Conservation (phyloP, 2,113 vertebrate genomes). For the Actenoides lindsayi region DNA sequence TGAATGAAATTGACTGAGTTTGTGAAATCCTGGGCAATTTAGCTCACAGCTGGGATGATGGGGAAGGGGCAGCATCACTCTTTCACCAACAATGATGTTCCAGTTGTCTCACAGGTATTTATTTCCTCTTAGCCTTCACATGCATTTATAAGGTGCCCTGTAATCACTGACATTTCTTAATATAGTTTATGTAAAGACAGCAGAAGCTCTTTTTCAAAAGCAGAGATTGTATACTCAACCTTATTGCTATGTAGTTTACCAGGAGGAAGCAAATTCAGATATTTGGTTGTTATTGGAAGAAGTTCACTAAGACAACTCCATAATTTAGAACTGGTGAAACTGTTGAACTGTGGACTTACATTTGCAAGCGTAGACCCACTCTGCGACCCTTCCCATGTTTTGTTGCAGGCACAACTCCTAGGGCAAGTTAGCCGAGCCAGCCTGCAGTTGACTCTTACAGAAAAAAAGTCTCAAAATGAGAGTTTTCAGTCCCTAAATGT, state of each 20-base stretch:
- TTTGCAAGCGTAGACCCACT: neutral
- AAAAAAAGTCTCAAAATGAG: neutral
- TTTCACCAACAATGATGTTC: neutral
- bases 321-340: neutral
- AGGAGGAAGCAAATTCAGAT: neutral
- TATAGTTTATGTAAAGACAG: neutral
- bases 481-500: neutral
- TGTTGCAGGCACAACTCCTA: neutral
- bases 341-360: neutral
- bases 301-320: neutral
- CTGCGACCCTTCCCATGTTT: neutral
- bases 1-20: constrained; percentile 47
- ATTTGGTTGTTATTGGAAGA: neutral
- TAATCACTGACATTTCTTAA: neutral
- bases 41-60: neutral
- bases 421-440: neutral
- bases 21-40: constrained; percentile 52
- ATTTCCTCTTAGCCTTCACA: neutral
- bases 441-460: neutral
- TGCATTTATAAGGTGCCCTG: neutral
- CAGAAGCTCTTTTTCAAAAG: neutral
- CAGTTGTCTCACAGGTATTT: neutral
- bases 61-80: neutral
- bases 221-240: neutral
- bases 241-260: neutral